Evolutionary conservation across 1,140 invertebrate genomes (phyloP).

Genomic region (Achatina immaculata): DNA sequence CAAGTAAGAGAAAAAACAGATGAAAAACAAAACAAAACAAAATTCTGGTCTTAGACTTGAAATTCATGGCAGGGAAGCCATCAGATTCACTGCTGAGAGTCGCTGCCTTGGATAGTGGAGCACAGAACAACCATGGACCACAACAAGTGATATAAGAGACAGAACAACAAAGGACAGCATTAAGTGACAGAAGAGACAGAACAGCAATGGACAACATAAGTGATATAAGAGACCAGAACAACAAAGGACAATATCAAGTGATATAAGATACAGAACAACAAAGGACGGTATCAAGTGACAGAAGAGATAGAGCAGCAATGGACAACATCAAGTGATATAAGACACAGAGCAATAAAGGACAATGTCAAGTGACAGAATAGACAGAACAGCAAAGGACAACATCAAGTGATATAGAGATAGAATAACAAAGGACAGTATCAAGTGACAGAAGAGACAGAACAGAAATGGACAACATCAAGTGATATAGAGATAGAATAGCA

Average conservation of each 20-base stretch:
- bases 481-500: neutral
- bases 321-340: too few species aligned
- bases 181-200: neutral
- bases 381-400: too few species aligned
- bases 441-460: neutral
- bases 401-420: neutral
- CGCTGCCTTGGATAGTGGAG: too few species aligned
- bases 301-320: neutral
- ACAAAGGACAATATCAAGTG: neutral
- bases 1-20: too few species aligned
- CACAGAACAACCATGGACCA: too few species aligned
- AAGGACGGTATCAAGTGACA: neutral
- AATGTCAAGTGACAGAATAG: too few species aligned
- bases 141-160: neutral
- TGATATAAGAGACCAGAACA: neutral
- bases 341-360: too few species aligned
- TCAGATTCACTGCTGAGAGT: too few species aligned
- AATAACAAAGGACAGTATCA: neutral
- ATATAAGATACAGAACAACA: neutral
- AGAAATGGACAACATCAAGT: neutral
- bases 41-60: too few species aligned
- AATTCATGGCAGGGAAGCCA: too few species aligned
- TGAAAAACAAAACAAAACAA: too few species aligned
- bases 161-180: neutral
- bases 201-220: neutral